Percentiles rank a stretch among this genome's conserved stretches.
phyloP scores from a whole-genome alignment of 2,888 invertebrate genomes.

The Alloplasta piceator region DNA sequence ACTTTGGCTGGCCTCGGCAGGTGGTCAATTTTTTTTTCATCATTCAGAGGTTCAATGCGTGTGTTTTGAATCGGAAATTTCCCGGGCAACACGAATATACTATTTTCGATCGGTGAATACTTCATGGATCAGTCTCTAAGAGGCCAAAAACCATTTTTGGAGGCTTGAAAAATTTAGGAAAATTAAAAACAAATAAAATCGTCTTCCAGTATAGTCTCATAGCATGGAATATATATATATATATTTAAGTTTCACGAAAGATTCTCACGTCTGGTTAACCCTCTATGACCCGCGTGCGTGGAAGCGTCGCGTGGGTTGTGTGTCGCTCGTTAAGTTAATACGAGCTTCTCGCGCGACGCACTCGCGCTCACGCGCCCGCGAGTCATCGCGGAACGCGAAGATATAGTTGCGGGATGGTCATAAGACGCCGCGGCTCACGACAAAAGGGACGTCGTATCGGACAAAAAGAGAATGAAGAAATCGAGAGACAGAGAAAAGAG shows the following conservation, averaged over 20 bases:
- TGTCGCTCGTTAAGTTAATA: slow-evolving; percentile 79
- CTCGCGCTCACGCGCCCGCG: slow-evolving; percentile 47
- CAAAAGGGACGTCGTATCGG: slow-evolving; percentile 53
- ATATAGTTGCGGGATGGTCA: slow-evolving; percentile 46
- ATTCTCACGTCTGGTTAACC: slow-evolving; percentile 81
- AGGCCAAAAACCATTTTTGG: too few species aligned
- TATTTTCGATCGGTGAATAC: not conserved
- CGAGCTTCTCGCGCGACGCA: slow-evolving; percentile 74
- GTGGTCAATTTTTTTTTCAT: too few species aligned
- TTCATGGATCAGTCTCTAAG: too few species aligned
- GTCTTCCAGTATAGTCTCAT: too few species aligned
- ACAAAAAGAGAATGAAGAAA: slow-evolving; percentile 17
- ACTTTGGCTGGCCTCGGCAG: too few species aligned
- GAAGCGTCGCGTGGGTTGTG: slow-evolving; percentile 79
- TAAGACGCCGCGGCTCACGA: slow-evolving; percentile 56
- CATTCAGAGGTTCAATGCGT: too few species aligned
- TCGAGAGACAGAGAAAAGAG: slow-evolving; percentile 3
- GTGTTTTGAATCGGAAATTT: too few species aligned
- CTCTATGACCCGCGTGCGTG: slow-evolving; percentile 71
- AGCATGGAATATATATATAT: not conserved
- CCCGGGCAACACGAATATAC: too few species aligned
- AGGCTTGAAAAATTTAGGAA: too few species aligned
- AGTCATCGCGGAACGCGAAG: slow-evolving; percentile 53
- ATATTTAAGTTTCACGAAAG: slow-evolving; percentile 58
- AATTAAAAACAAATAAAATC: too few species aligned